These are phyloP conservation scores for Stichopus chloronotus DNA, from an alignment of 35 echinoderm and acorn worm genomes.

Conservation along the genomic window DNA sequence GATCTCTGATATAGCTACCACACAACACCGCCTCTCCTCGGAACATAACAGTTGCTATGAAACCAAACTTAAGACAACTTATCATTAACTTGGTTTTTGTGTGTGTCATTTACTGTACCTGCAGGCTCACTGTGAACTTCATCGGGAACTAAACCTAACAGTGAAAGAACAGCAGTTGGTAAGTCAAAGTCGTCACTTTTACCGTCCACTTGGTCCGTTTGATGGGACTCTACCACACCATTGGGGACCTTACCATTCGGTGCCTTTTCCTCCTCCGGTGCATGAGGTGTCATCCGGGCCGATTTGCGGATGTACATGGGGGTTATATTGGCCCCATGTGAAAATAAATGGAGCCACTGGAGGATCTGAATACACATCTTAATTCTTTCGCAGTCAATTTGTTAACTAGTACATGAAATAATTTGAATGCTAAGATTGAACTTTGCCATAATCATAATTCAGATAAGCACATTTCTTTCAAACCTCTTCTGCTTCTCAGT, in stretches of 20 bases:
- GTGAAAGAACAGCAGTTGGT: not conserved
- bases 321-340: constrained; percentile 30
- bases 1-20: too few relatives aligned
- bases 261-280: not conserved
- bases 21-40: too few relatives aligned
- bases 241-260: not conserved
- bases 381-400: not conserved
- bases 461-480: too few relatives aligned
- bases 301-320: constrained; percentile 26
- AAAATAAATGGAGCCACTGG: constrained; percentile 25
- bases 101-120: not conserved
- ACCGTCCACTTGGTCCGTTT: not conserved
- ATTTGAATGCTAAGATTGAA: too few relatives aligned
- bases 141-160: constrained; percentile 4
- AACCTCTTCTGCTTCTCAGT: too few relatives aligned
- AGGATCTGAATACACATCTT: constrained; percentile 41
- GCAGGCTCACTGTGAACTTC: not conserved
- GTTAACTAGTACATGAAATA: too few relatives aligned
- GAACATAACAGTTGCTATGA: too few relatives aligned
- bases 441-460: too few relatives aligned
- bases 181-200: not conserved
- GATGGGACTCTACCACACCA: too few relatives aligned
- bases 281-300: constrained; percentile 10
- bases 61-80: too few relatives aligned
- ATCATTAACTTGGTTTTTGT: too few relatives aligned